Base-by-base conservation (phyloP, 2,888 invertebrate species). In the Peribatodes rhomboidaria region DNA sequence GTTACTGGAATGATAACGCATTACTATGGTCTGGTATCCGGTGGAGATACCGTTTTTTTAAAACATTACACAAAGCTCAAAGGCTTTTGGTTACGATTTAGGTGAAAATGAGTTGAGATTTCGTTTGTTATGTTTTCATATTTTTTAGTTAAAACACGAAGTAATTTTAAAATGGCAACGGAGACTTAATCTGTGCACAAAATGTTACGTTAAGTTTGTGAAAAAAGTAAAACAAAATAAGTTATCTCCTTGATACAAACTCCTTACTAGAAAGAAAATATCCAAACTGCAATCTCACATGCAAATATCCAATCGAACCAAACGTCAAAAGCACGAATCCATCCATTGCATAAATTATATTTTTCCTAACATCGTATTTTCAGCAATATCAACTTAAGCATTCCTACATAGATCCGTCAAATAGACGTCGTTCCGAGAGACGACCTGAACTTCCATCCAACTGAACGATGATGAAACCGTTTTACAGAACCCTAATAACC, bases 401-500 rank as follows among this genome's bases (percentile, higher is more conserved):
- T 53, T 41, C 37, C 27, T 22, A 16, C 11, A 62, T 20, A 55
- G 50, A 56, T 56, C 46, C 56, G 56, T 62, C 52, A 46, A 56
- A 56, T n/a, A 56, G 62, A 37, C 52, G 6, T 50, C 49, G 56
- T 57, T 52, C 14, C 33, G 14, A 18, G 14, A 37, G 46, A 62
- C 57, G 62, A 46, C 46, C 27, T 50, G 56, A 55, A 46, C 52
- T 62, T 57, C 42, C 62, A 57, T 62, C 52, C 35, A 20, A 31
- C 44, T 22, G 46, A 57, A 62, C 50, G 56, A 57, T 62, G 62
- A 62, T 57, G 52, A 62, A 62, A 62, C 57, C 50, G 57, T 57
- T 62, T 62, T 57, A 55, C 44, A 57, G 65, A 68, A 67, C 66
- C 68, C 73, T 72, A 59, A 71, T 74, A 77, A 71, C 77, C 79